These are phyloP conservation scores for Corvus hawaiiensis DNA, from an alignment of 2,113 vertebrate genomes.

Conservation along the genomic window DNA sequence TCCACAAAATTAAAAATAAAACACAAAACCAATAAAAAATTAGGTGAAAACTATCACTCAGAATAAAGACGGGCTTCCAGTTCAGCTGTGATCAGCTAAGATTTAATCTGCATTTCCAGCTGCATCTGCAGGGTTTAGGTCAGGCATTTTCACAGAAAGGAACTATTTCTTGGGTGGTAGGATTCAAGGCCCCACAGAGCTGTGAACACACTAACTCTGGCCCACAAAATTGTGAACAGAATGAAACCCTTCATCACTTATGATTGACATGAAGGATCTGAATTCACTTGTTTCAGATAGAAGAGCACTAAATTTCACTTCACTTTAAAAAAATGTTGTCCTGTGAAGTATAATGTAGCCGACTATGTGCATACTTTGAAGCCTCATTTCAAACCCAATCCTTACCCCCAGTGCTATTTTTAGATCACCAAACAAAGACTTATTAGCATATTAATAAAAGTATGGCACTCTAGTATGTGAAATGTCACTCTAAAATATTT, in stretches of 20 bases:
- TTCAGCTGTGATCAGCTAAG: not conserved
- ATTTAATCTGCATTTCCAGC: not conserved
- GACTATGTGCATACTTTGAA: not conserved
- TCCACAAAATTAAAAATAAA: not conserved
- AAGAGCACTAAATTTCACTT: not conserved
- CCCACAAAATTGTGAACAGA: not conserved
- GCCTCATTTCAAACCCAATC: not conserved
- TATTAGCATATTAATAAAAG: not conserved
- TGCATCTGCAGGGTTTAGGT: not conserved
- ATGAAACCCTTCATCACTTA: not conserved
- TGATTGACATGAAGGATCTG: not conserved
- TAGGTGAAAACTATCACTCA: not conserved
- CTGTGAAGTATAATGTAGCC: not conserved
- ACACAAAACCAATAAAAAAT: not conserved
- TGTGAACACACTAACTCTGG: not conserved
- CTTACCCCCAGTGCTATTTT: not conserved
- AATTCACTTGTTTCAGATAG: not conserved
- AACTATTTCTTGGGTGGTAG: not conserved
- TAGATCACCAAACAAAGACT: not conserved
- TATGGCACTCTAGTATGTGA: not conserved
- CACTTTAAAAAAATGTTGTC: not conserved
- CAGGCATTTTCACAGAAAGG: not conserved
- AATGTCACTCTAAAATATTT: not conserved
- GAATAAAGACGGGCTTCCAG: not conserved
- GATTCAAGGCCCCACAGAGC: not conserved